These are phyloP conservation scores for Pogonomyrmex barbatus DNA, from an alignment of 1,140 invertebrate genomes.

Conservation along the genomic window DNA sequence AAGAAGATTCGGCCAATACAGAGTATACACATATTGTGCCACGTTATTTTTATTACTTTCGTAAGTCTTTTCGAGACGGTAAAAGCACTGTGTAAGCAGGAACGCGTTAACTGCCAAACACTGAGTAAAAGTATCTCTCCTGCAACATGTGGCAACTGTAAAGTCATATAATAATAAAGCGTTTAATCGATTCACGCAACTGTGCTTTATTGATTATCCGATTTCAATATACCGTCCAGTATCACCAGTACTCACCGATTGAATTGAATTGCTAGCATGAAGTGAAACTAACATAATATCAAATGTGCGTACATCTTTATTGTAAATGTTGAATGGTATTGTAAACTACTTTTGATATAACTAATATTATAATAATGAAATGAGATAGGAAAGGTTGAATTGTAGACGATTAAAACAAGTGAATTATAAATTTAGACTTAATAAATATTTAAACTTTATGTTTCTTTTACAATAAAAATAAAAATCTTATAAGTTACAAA, in stretches of 20 bases:
- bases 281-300: slow-evolving; percentile 8
- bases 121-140: not conserved
- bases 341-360: not conserved
- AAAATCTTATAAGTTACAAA: not conserved
- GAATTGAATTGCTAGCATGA: not conserved
- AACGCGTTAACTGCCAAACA: slow-evolving; percentile 14
- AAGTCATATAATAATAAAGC: slow-evolving; percentile 19
- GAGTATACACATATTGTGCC: not conserved
- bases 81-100: slow-evolving; percentile 6
- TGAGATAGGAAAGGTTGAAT: not conserved
- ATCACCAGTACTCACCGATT: not conserved
- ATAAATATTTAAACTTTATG: not conserved
- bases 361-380: not conserved
- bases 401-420: not conserved
- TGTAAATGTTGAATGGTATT: not conserved
- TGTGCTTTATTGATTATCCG: slow-evolving; percentile 57
- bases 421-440: not conserved
- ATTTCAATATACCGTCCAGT: slow-evolving; percentile 41
- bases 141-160: not conserved
- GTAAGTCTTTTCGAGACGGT: not conserved
- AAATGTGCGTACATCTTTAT: not conserved
- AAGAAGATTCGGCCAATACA: not conserved
- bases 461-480: not conserved
- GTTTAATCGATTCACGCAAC: slow-evolving; percentile 43
- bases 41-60: slow-evolving; percentile 49